Base-by-base conservation (phyloP, 1,140 invertebrate genomes). In the Helicoverpa zea region DNA sequence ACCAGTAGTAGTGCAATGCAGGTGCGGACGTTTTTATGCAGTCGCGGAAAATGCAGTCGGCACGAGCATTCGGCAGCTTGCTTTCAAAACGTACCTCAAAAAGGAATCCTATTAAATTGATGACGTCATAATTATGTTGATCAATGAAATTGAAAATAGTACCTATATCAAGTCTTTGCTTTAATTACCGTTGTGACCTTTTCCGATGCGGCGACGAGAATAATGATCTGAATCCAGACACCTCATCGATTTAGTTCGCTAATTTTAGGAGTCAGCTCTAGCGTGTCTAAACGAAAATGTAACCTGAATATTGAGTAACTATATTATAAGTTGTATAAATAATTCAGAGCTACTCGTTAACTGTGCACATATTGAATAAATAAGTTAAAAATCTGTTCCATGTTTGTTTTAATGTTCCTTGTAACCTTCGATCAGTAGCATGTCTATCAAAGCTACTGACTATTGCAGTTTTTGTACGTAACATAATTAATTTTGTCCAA, bases 281-380 rank as follows among this genome's bases (percentile, higher is more conserved):
- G 64, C 13, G 47, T 52, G 56, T 64, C 14, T 56, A 75, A 75
- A 29, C 12, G 18, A 66, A 63, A 80, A 70, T 79, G 63, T 87
- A 85, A 82, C 78, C 80, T 81, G 80, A 81, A 83, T 56, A 80
- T 75, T 80, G 51, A 59, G 61, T 64, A 85, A 84, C 35, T 81
- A 77, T 76, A 68, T 80, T 75, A 77, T 86, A 87, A 84, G 84
- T 75, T 87, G 86, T 87, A 87, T 80, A 87, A 83, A 83, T 84
- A 80, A 79, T 85, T 83, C 83, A 78, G 66, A 83, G 82, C 83
- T 87, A 89, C 87, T 89, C 73, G 87, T 89, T 89, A 89, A 89
- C 81, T 89, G 86, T 89, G 86, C 87, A 89, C 87, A 88, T 78
- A 85, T 85, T 84, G 80, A 88, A 86, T 88, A 88, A 88, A 88